Base-by-base conservation (phyloP, 2,888 invertebrate species). In the Bombylius major region DNA sequence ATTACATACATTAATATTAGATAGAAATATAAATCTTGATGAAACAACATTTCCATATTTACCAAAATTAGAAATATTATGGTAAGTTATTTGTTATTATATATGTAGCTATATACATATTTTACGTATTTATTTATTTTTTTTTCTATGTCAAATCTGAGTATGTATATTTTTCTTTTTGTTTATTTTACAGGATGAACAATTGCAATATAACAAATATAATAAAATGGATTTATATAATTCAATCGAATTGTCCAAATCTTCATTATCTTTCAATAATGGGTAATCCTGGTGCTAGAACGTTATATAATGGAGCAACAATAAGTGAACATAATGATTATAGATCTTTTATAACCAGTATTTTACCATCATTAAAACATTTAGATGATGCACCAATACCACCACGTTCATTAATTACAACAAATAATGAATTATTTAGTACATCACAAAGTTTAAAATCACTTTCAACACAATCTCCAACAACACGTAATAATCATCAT, bases 241-340 rank as follows among this genome's bases (percentile, higher is more conserved):
- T 90, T 58, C 79, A 82, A 62, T 76, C 80, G 49, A 82, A 86
- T 3, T 83, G 87, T 62, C 87, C 91, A 0, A 82, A 83, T 64
- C 72, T 93, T 34, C 80, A 80, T 65, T 84, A 85, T 68, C 73
- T 93, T 0, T 88, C 89, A 14, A 76, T 70, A 33, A 71, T 93
- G 90, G 90, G 90, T 31, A 93, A 93, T 72, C 81, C 83, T 0
- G 89, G 87, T 1, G 65, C 65, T 6, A 89, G 88, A 0, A 86
- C 85, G 61, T 84, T 83, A 65, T 78, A 87, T 56, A 9, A 39
- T 48, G 85, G 85, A 4, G 86, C 53, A 8, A 51, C 54, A 23
- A 5, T 8, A 7, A 13, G 39, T 11, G 56, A 60, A 53, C 56
- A 61, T 31, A 57, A 54, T 31, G 64, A 66, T 45, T 68, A 67